phyloP scores from a whole-genome alignment of 1,140 invertebrate species.

The Polyergus mexicanus region DNA sequence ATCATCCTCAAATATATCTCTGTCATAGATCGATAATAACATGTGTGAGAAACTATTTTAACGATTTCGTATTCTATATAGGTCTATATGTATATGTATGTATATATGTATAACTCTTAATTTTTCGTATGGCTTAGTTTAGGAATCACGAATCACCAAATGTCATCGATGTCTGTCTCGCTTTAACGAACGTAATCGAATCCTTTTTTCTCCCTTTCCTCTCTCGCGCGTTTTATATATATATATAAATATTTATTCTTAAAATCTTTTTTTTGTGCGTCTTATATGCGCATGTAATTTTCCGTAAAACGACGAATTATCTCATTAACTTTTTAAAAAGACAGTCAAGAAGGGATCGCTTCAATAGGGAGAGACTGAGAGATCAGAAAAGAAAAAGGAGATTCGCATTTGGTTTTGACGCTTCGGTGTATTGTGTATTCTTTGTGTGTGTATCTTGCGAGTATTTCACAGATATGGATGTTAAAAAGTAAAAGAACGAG shows the following conservation, averaged over 20 bases:
- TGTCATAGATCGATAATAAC: conserved; percentile 38
- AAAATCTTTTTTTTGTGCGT: conserved; percentile 17
- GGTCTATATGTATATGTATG: no score
- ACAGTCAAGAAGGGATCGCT: not conserved
- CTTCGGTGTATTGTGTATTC: conserved; percentile 20
- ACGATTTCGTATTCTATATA: conserved; percentile 8
- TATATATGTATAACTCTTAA: conserved; percentile 33
- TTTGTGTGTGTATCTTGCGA: conserved; percentile 21
- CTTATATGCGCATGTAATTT: conserved; percentile 14
- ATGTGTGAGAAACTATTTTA: conserved; percentile 55
- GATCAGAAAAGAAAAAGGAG: not conserved
- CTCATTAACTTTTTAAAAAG: conserved; percentile 19
- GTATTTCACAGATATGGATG: not conserved
- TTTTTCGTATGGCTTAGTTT: conserved; percentile 53
- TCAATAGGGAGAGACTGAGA: not conserved
- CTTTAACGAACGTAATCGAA: conserved; percentile 39
- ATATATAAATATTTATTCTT: conserved; percentile 2
- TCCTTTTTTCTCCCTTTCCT: not conserved
- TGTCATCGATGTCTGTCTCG: conserved; percentile 17
- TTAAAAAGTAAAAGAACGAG: conserved; percentile 10
- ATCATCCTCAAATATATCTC: conserved; percentile 4
- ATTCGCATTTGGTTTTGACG: conserved; percentile 5
- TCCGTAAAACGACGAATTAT: conserved; percentile 33
- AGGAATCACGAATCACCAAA: conserved; percentile 66
- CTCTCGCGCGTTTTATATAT: not conserved